Base-by-base conservation (phyloP, 2,797 vertebrate species). In the Odontamblyopus lacepedii region DNA sequence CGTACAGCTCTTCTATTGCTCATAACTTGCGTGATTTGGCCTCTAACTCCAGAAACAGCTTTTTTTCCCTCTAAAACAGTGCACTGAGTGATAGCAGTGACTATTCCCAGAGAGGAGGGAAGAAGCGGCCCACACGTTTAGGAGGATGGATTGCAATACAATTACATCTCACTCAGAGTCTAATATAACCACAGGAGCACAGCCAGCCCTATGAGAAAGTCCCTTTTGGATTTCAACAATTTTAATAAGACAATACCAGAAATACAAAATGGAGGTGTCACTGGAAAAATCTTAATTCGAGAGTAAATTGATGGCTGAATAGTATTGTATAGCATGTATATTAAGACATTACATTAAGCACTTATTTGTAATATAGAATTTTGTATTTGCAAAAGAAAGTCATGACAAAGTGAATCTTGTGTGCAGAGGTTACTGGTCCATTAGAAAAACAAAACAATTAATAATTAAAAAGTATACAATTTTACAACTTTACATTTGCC, bases 51-150 rank as follows among this genome's bases (percentile, higher is more conserved):
- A 51, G 44, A 51, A 83, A 74, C 66, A 61, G 60, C 60, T 51
- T 18, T 38, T 18, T 38, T 78, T 27, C 67, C 50, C 13, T 15
- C 13, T 7, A 62, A 76, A 73, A 61, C 38, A 66, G 60, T 67
- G 66, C 74, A 51, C 68, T 70, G 67, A 78, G 74, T 51, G 62
- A 83, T 72, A 65, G 60, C 75, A 77, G 55, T 13, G 71, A 80
- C 77, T 76, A 67, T 78, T 78, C 78, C 78, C 72, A 83, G 79
- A 74, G 78, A 83, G 85, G 83, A 85, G 82, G 72, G 63, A 85
- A 85, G 79, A 79, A 78, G 78, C 78, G 73, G 73, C 88, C 81
- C 86, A 89, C 87, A 71, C 75, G n/a, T 15, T 81, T 79, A 63
- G 18, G 63, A 81, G 78, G 76, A 83, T 9, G 63, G 79, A 85